Evolutionary conservation across 2,113 vertebrate species (phyloP).

Genomic region (Mellivora capensis): DNA sequence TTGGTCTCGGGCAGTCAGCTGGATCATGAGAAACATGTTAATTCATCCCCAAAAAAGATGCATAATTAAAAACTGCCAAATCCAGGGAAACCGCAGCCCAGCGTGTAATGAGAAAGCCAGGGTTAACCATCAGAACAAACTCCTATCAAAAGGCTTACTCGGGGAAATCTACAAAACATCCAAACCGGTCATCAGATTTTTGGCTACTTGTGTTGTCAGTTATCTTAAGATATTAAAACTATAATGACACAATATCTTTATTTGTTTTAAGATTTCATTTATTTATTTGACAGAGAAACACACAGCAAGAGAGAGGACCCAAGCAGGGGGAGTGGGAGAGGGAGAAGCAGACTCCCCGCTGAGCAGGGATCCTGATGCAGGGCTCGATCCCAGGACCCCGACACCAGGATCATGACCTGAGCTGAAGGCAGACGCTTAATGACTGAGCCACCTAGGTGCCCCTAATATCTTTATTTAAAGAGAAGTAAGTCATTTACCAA

Average conservation of each 20-base stretch:
- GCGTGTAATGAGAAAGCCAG: not conserved
- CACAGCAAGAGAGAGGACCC: too few species aligned
- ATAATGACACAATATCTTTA: slow-evolving; percentile 3
- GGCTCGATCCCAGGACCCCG: too few species aligned
- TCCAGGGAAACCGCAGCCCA: not conserved
- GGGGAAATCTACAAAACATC: not conserved
- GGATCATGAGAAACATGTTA: not conserved
- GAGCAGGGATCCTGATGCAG: too few species aligned
- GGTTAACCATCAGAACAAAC: not conserved
- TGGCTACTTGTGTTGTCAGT: not conserved
- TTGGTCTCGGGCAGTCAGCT: not conserved
- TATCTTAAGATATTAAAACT: not conserved
- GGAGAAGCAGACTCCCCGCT: too few species aligned
- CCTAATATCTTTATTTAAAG: not conserved
- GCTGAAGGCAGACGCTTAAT: too few species aligned
- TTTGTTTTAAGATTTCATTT: too few species aligned
- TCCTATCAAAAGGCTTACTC: not conserved
- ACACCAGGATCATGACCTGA: too few species aligned
- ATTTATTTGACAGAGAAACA: too few species aligned
- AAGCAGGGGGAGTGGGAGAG: too few species aligned
- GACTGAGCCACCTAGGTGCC: too few species aligned
- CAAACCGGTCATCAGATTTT: not conserved
- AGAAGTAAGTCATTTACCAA: not conserved
- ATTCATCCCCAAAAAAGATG: not conserved
- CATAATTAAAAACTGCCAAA: not conserved